Base-by-base conservation (phyloP, 2,888 invertebrate genomes). In the Pterostichus niger region DNA sequence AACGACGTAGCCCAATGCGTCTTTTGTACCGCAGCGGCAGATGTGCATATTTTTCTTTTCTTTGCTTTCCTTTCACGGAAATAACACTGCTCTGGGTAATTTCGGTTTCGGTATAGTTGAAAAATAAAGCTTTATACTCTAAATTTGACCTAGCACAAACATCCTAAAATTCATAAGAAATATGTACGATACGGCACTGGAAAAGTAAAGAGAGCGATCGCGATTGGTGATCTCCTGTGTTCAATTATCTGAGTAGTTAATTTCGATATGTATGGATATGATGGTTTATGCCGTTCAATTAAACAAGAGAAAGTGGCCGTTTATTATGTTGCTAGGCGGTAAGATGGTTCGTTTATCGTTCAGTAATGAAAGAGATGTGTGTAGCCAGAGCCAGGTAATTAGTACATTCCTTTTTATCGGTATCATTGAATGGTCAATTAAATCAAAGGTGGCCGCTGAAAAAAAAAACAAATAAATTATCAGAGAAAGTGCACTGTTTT, bases 11-110 rank as follows among this genome's bases (percentile, higher is more conserved):
- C 40, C 52, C 52, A 75, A 52, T 75, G 75, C 75, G 24, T 33
- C 75, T 75, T 52, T 75, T 75, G 75, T 75, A 31, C 75, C 52
- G 7, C 6, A 75, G 33, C 31, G 75, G 75, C 82, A 82, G 82
- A 82, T 82, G 82, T 82, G 82, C 73, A 82, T 75, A 82, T 82
- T 79, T 79, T 82, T 71, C 71, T 82, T 82, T 82, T 71, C 71
- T 73, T 59, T 49, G 75, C 33, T 75, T 68, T 81, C 71, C 73
- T 71, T 73, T 73, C 71, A 81, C 24, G 81, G 64, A 81, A 81
- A 81, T 71, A 71, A 44, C 68, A 73, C 81, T 64, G 49, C 79
- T 24, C 44, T 40, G 44, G 56, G 56, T 64, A 64, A 64, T 64
- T 64, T 64, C 13, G 24, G 44, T 71, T 71, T 71, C 13, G 76